Base-by-base conservation (phyloP, 64 coral and sea anemone species). In the Acropora yongei region DNA sequence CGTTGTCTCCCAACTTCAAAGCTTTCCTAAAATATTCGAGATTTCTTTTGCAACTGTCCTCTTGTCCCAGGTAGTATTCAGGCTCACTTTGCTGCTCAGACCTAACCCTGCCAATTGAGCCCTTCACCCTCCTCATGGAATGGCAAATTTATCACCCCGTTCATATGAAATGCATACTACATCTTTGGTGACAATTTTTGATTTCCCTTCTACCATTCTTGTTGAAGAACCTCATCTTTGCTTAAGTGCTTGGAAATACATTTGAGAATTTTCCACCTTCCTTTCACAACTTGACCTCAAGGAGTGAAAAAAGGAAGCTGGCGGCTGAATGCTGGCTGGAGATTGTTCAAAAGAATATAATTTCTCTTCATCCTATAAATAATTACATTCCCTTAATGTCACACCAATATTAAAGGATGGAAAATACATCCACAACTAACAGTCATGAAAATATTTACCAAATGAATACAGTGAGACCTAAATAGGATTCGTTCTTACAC, bases 101-200 rank as follows among this genome's bases (percentile, higher is more conserved):
- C 47, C 49, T 57, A 80, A 57, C 78, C 57, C 78, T 80, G 47
- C 47, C 78, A 80, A 80, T 57, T 80, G 47, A 57, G 78, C 78
- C 49, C 78, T 80, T 80, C 78, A 49, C 49, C 4, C 49, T 80
- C 78, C 78, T 80, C 47, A 49, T 80, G 78, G 49, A 80, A 80
- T 80, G 78, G 78, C 78, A 51, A 80, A 57, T 53, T 55, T 20
- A 20, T 80, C 78, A 80, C 78, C 78, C 49, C 60, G 49, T 19
- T 80, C 78, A 57, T 57, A 80, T 57, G 78, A 19, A 9, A 80
- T 2, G n/a, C 78, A 80, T 61, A 80, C 78, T 0, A 80, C 78
- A 80, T 80, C 78, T 80, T 80, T 80, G 78, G 78, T 57, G 51
- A 80, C 78, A 80, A 80, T 60, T 80, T 80, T 80, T 19, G 49